phyloP scores from a whole-genome alignment of 2,888 invertebrate species.

The Sinotaia quadrata region DNA sequence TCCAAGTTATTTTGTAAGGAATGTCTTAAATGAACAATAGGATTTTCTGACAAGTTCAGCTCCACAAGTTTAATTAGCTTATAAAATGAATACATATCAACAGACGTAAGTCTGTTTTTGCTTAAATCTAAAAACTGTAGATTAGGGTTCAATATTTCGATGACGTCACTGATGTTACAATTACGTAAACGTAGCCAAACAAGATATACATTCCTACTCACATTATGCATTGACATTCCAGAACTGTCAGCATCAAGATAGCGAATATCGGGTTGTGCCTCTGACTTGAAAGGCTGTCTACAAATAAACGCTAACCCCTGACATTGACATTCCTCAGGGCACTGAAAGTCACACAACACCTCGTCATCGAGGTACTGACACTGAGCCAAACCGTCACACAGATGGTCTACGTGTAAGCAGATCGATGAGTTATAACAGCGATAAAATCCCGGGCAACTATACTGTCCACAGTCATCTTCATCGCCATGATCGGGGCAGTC shows the following conservation, averaged over 20 bases:
- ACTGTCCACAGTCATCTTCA: no score
- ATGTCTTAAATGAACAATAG: no score
- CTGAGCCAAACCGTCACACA: constrained; percentile 26
- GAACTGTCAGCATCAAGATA: constrained; percentile 14
- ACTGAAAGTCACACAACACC: constrained; percentile 9
- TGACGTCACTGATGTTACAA: no score
- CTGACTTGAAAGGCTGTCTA: no score
- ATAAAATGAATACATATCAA: constrained; percentile 4
- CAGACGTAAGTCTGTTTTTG: not conserved
- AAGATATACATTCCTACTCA: no score
- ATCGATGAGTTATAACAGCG: constrained; percentile 15
- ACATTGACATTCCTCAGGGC: constrained; percentile 12
- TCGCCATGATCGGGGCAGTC: constrained; percentile 26
- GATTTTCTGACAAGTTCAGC: no score
- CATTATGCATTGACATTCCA: not conserved
- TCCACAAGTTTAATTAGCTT: not conserved
- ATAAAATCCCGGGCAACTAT: constrained; percentile 18
- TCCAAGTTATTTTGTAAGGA: not conserved
- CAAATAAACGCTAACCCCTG: constrained; percentile 19
- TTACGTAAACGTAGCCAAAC: no score
- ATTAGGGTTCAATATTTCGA: not conserved
- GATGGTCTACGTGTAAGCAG: constrained; percentile 16
- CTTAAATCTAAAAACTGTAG: constrained; percentile 13
- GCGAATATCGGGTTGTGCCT: not conserved
- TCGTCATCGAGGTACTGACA: constrained; percentile 28